Evolutionary conservation across 2,113 vertebrate species (phyloP), one percentile per base, ranked within the genome.

Genomic region (Ptilonorhynchus violaceus): DNA sequence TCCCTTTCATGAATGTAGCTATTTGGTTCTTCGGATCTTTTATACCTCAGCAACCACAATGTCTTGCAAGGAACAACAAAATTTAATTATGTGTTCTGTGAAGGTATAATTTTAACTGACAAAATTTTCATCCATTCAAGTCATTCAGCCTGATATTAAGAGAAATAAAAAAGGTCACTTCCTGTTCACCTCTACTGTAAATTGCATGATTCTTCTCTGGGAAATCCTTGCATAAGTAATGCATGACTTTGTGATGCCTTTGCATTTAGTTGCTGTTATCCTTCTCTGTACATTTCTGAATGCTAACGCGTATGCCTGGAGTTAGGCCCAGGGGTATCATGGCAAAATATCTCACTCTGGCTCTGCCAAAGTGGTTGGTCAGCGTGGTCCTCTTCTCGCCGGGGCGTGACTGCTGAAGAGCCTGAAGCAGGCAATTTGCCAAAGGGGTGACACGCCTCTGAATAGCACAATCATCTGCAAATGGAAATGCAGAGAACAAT

Each of bases 381-480:
- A 49, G 53, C 17, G 64, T 7, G 58, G 24, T 52, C 35, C 63
- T 80, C 27, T 42, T 67, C 41, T 66, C 42, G 23, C 11, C 2
- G 5, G 42, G 28, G 44, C 0, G 0, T 22, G n/a, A 88, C 37
- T 64, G 11, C 42, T n/a, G 60, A 88, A 42, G 39, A 78, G 23
- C 5, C 59, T 59, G 47, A 46, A 78, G 56, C 13, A 81, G 33
- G n/a, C 31, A 78, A 44, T 37, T 17, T 13, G 25, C 25, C 75
- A 78, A 87, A 37, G 22, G 11, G 13, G 12, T 49, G 73, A 87
- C 0, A 0, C 4, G 2, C 21, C 30, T 42, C 64, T 85, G 66
- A 75, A 75, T 0, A 69, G 39, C 2, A 2, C 22, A 6, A 58
- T 77, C 30, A 55, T 27, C 27, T 86, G 28, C 73, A 87, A 87